A percentile compares a stretch with the other conserved stretches of the same genome.
phyloP scores from a whole-genome alignment of 2,113 vertebrate genomes.

The Camelus bactrianus region DNA sequence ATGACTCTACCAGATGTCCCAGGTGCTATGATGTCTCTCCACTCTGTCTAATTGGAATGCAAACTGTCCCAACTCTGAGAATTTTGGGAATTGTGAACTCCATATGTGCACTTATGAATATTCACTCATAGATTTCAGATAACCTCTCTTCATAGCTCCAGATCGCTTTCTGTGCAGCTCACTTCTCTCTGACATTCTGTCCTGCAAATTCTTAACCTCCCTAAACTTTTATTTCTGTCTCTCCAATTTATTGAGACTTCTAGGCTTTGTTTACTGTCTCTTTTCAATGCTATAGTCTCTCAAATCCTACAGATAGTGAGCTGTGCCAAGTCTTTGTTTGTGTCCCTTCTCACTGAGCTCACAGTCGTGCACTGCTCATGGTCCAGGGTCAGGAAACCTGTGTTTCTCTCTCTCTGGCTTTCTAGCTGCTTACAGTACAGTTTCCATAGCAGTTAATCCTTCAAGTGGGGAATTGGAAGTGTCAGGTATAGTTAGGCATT shows the following conservation, averaged over 20 bases:
- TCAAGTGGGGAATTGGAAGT: background rate
- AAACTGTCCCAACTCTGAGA: background rate
- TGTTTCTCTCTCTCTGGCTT: background rate
- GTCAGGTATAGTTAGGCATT: background rate
- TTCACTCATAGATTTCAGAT: background rate
- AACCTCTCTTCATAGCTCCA: background rate
- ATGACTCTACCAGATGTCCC: background rate
- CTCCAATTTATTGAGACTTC: background rate
- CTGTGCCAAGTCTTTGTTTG: background rate
- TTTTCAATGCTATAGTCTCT: background rate
- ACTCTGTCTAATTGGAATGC: background rate
- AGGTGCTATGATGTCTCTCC: background rate
- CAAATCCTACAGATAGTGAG: background rate
- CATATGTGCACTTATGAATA: accelerated
- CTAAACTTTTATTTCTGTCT: background rate
- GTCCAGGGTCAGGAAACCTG: background rate
- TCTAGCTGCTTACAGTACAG: background rate
- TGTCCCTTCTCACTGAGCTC: background rate
- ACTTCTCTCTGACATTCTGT: background rate
- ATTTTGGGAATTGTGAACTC: background rate
- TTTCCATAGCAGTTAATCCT: background rate
- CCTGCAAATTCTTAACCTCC: too few relatives aligned
- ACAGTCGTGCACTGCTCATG: too few relatives aligned
- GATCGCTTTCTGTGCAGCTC: background rate
- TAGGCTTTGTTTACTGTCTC: background rate